Percentiles rank a stretch among this genome's conserved stretches.
Conservation (phyloP, 2,113 vertebrate genomes). For the Ameiurus melas region DNA sequence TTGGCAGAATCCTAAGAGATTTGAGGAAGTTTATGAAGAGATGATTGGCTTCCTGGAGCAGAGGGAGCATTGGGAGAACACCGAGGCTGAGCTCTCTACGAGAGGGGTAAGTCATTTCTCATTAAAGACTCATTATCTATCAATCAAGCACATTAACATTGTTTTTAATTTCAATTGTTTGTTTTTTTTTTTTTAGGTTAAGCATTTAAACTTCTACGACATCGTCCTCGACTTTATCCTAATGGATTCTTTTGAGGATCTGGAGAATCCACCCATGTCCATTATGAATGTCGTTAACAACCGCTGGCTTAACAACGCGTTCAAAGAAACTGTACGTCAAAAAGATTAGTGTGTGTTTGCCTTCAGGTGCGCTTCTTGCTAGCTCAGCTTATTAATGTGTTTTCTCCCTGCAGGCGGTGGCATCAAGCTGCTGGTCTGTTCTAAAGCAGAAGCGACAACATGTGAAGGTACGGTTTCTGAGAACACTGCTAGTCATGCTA, state of each 20-base stretch:
- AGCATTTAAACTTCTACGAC: constrained; percentile 95
- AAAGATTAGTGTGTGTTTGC: not conserved
- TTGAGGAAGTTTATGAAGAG: constrained; percentile 94
- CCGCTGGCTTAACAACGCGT: constrained; percentile 93
- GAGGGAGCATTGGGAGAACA: constrained; percentile 89
- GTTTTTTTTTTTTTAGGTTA: constrained; percentile 75
- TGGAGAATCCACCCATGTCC: constrained; percentile 94
- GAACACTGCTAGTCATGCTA: not conserved
- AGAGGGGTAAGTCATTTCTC: constrained; percentile 78
- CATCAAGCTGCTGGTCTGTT: constrained; percentile 96
- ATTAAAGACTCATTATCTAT: not conserved
- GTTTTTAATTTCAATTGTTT: not conserved
- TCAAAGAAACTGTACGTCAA: constrained; percentile 93
- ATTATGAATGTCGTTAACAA: constrained; percentile 96
- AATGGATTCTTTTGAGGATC: constrained; percentile 98
- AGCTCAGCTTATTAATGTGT: not conserved
- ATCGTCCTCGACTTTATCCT: constrained; percentile 96
- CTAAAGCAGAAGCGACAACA: constrained; percentile 93
- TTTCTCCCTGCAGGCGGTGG: constrained; percentile 81
- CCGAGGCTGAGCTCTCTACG: constrained; percentile 86
- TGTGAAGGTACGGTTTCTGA: constrained; percentile 80
- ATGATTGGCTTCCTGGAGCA: constrained; percentile 92
- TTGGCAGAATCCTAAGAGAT: constrained; percentile 89
- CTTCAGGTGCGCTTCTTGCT: not conserved
- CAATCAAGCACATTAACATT: not conserved